Evolutionary conservation across 2,888 invertebrate genomes (phyloP).

Genomic region (Mesochorus sp.): DNA sequence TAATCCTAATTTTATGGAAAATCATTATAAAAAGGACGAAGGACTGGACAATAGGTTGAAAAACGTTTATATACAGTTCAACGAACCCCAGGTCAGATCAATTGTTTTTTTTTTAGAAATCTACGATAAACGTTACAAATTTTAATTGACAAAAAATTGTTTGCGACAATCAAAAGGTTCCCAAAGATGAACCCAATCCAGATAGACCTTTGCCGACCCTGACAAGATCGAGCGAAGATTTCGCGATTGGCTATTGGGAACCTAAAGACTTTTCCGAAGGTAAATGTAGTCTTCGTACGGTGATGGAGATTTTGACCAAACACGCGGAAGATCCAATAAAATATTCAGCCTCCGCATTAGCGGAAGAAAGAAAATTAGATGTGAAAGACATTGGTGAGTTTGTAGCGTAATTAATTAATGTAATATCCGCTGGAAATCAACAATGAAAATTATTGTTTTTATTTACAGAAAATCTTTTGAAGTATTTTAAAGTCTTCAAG

Average conservation of each 20-base stretch:
- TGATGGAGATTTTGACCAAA: slow-evolving; percentile 86
- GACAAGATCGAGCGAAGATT: slow-evolving; percentile 83
- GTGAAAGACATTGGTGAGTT: slow-evolving; percentile 84
- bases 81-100: slow-evolving; percentile 80
- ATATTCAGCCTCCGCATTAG: slow-evolving; percentile 85
- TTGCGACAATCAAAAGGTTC: slow-evolving; percentile 41
- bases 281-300: slow-evolving; percentile 86
- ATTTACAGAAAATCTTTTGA: slow-evolving; percentile 83
- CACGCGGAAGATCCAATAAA: slow-evolving; percentile 85
- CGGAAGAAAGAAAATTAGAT: slow-evolving; percentile 87
- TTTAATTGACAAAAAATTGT: neutral
- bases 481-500: slow-evolving; percentile 87
- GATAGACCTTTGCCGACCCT: slow-evolving; percentile 85
- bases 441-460: slow-evolving; percentile 8
- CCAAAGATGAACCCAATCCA: slow-evolving; percentile 81
- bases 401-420: neutral
- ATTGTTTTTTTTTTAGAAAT: neutral
- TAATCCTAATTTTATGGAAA: slow-evolving; percentile 85
- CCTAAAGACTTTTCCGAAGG: slow-evolving; percentile 86
- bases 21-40: slow-evolving; percentile 86
- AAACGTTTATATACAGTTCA: slow-evolving; percentile 89
- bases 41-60: slow-evolving; percentile 86
- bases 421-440: neutral
- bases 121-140: neutral
- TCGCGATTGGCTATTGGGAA: slow-evolving; percentile 88